Percentiles rank a stretch among this genome's conserved stretches.
These are phyloP conservation scores for Botia kubotai DNA, from an alignment of 2,797 vertebrate species.

Conservation along the genomic window DNA sequence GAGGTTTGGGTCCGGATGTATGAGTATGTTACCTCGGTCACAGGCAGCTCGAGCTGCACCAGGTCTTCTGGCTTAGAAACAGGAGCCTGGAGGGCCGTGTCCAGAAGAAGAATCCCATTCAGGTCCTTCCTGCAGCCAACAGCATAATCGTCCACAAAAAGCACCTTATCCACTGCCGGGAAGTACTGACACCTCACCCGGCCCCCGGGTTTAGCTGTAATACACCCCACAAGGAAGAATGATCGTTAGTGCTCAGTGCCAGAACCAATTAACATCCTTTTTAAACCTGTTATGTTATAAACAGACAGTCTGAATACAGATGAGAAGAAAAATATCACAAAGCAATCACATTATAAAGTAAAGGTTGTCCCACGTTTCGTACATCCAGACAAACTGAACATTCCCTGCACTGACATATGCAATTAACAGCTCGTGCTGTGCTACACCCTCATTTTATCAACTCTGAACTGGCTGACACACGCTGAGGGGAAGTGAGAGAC, in stretches of 20 bases:
- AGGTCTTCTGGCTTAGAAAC: conserved; percentile 96
- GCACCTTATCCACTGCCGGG: conserved; percentile 97
- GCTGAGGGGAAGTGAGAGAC: not conserved
- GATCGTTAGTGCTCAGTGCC: not conserved
- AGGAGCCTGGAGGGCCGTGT: conserved; percentile 96
- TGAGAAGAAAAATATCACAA: not conserved
- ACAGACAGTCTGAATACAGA: not conserved
- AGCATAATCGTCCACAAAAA: conserved; percentile 97
- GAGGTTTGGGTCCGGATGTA: not conserved
- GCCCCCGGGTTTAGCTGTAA: conserved; percentile 92
- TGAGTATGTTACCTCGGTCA: conserved; percentile 99
- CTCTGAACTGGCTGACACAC: not conserved
- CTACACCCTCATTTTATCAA: not conserved
- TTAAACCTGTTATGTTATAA: not conserved
- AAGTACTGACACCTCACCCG: conserved; percentile 98
- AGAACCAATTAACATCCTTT: not conserved
- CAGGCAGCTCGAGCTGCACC: conserved; percentile 96
- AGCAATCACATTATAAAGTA: not conserved
- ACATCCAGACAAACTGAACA: not conserved
- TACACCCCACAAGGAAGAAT: conserved; percentile 19
- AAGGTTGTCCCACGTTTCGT: not conserved
- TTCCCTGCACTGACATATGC: not conserved
- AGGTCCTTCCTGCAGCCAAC: conserved; percentile 98
- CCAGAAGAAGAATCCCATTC: conserved; percentile 96
- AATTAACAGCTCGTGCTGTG: not conserved